Evolutionary conservation across 2,797 vertebrate species (phyloP).

Genomic region (Rhynchonycteris naso): DNA sequence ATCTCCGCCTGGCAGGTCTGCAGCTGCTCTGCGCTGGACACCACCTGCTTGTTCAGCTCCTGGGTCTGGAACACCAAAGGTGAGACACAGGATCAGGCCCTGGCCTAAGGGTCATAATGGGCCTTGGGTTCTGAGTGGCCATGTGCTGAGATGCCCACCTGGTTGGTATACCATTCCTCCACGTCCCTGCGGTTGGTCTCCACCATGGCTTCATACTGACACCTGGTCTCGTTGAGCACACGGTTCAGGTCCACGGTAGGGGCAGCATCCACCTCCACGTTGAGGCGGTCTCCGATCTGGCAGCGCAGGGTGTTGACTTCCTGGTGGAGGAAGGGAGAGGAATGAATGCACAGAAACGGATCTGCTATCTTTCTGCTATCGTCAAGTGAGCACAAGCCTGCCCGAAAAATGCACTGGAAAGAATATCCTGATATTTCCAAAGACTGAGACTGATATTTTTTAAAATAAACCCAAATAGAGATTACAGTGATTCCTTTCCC

Average conservation of each 20-base stretch:
- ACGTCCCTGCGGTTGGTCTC: slow-evolving; percentile 91
- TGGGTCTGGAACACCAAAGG: slow-evolving; percentile 64
- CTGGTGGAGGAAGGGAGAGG: neutral
- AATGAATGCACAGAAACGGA: neutral
- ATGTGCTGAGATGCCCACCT: slow-evolving; percentile 82
- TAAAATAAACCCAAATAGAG: neutral
- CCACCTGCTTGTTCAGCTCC: slow-evolving; percentile 79
- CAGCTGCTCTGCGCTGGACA: slow-evolving; percentile 79
- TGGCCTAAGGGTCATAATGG: fast-evolving
- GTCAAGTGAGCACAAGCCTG: neutral
- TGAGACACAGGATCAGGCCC: neutral
- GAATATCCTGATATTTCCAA: neutral
- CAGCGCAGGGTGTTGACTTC: slow-evolving; percentile 52
- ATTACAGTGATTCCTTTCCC: neutral
- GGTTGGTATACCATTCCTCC: slow-evolving; percentile 90
- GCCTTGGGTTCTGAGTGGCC: too few relatives aligned
- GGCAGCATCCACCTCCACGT: slow-evolving; percentile 91
- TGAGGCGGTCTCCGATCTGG: slow-evolving; percentile 87
- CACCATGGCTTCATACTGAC: slow-evolving; percentile 90
- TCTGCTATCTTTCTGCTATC: neutral
- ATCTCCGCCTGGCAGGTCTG: slow-evolving; percentile 78
- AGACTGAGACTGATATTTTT: fast-evolving
- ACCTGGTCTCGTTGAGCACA: slow-evolving; percentile 88
- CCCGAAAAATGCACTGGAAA: neutral
- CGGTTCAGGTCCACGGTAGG: slow-evolving; percentile 90